phyloP scores from a whole-genome alignment of 2,797 vertebrate species.

The Myotis planiceps region DNA sequence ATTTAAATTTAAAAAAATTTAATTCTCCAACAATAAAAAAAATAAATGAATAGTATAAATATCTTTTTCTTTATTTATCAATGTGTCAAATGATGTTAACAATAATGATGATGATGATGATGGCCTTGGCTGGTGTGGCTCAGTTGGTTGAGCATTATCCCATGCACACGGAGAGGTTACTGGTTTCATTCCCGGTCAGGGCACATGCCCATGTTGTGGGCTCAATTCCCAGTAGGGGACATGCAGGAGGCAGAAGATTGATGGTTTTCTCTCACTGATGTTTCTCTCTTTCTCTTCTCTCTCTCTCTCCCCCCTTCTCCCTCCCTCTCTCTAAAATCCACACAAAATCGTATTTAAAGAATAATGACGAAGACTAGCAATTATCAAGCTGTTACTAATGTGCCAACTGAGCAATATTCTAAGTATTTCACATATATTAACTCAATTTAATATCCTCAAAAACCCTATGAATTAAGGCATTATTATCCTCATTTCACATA shows the following conservation, averaged over 20 bases:
- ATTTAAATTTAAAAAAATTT: neutral
- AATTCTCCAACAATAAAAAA: neutral
- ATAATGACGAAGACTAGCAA: neutral
- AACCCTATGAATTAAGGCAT: constrained; percentile 34
- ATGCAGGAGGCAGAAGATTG: neutral
- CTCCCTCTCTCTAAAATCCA: neutral
- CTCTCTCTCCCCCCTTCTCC: too few relatives aligned
- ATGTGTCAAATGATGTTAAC: constrained; percentile 5
- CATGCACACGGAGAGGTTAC: neutral
- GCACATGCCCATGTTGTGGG: neutral
- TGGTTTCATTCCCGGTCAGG: neutral
- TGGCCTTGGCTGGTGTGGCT: neutral
- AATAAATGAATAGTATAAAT: neutral
- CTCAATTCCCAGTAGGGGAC: neutral
- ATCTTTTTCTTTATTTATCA: neutral
- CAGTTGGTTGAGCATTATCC: neutral
- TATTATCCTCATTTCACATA: constrained; percentile 52
- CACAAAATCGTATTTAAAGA: neutral
- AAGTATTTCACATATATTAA: neutral
- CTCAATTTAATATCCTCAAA: constrained; percentile 55
- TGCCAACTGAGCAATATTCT: constrained; percentile 14
- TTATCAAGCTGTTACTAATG: constrained; percentile 3
- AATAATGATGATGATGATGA: neutral
- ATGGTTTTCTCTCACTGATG: neutral
- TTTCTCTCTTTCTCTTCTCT: neutral